Conservation (phyloP, 2,797 vertebrate genomes). For the Periophthalmus magnuspinnatus region DNA sequence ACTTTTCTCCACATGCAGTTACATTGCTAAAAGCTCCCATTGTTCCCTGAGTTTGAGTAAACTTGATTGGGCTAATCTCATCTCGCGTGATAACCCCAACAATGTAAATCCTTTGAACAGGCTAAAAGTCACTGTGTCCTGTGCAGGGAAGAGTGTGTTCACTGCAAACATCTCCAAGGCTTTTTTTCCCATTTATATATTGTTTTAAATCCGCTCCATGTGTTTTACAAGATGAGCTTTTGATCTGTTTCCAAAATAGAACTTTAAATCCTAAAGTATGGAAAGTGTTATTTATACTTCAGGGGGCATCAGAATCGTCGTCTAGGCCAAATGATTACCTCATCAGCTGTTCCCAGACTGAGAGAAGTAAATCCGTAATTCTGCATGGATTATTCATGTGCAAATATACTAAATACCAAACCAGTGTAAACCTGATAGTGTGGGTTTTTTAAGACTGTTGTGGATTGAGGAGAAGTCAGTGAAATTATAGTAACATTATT, state of each 20-base stretch:
- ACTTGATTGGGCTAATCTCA: constrained; percentile 50
- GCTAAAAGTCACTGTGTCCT: constrained; percentile 23
- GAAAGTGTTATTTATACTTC: constrained; percentile 1
- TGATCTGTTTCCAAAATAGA: constrained; percentile 4
- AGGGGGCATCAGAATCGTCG: neutral
- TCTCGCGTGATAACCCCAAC: constrained; percentile 44
- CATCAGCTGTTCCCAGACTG: constrained; percentile 3
- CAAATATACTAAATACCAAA: neutral
- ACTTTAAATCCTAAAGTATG: neutral
- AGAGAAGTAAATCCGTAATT: neutral
- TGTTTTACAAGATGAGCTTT: neutral
- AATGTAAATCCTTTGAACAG: constrained; percentile 42
- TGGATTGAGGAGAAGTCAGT: neutral
- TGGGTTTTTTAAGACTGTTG: neutral
- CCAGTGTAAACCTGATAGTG: too few species aligned
- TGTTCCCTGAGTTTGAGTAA: constrained; percentile 9
- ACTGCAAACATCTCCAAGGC: neutral
- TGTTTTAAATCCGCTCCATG: neutral
- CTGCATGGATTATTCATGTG: neutral
- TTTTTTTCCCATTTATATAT: neutral
- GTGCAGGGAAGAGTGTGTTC: constrained; percentile 4
- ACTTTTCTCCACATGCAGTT: neutral
- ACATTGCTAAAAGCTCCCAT: constrained; percentile 21
- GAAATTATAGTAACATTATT: neutral
- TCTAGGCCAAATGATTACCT: neutral